Base-by-base conservation (phyloP, 2,113 vertebrate species). In the Rutilus rutilus region DNA sequence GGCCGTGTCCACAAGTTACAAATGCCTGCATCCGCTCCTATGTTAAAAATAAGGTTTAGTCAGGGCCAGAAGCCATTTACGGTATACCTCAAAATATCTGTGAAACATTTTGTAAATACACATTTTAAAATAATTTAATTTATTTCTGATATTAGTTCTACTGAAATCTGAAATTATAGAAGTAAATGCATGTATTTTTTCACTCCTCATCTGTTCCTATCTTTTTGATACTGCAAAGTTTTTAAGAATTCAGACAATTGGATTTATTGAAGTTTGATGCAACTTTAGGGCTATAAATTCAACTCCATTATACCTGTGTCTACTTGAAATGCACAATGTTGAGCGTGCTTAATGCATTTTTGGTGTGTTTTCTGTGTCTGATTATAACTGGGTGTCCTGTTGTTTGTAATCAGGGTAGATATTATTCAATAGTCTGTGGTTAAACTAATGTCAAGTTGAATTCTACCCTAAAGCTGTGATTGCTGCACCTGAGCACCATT, bases 401-500 rank as follows among this genome's bases (percentile, higher is more conserved):
- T 60, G 78, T 88, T 33, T 64, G 62, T 78, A 87, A 87, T 87
- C 78, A 77, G 60, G 12, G 19, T 50, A 79, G 85, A 82, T 86
- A 39, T 86, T 86, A 86, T 75, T 82, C 64, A 78, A 87, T 88
- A 87, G 86, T 84, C 89, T 75, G 9, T 81, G 80, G 81, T 84
- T 84, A 73, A 83, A 21, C 67, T 64, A 77, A 67, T 23, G 36
- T 65, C 64, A 6, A 50, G 47, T 78, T 57, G 59, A 83, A 88
- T 86, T 79, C 86, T 89, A 90, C 90, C 91, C 87, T 0, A 23
- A 89, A 87, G 73, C 50, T 62, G 78, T 86, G 79, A 90, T 88
- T 57, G 42, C 62, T 83, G 89, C 90, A 89, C 91, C 93, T 93
- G 89, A 88, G 89, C 77, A 84, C 89, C 82, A 87, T 92, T 91